phyloP scores from a whole-genome alignment of 2,113 vertebrate species.

The Alexandromys fortis region DNA sequence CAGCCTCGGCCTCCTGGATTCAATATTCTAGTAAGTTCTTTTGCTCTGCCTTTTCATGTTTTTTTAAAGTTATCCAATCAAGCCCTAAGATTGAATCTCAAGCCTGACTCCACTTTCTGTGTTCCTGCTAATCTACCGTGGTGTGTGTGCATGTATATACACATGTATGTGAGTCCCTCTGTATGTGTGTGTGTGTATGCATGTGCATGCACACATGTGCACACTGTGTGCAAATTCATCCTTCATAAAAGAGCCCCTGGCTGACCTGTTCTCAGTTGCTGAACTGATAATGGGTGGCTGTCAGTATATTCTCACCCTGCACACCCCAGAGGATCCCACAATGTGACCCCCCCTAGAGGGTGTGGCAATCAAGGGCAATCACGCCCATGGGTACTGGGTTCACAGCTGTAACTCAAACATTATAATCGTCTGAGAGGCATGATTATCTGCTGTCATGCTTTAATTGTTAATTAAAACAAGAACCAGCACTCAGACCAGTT shows the following conservation, averaged over 20 bases:
- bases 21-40: background rate
- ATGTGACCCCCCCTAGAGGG: background rate
- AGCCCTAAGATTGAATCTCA: rapidly evolving
- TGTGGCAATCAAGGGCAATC: constrained; percentile 76
- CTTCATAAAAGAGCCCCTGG: background rate
- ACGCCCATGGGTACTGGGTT: constrained; percentile 62
- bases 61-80: rapidly evolving
- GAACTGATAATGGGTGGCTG: too few species aligned
- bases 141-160: too few species aligned
- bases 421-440: constrained; percentile 75
- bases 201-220: too few species aligned
- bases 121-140: background rate
- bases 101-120: background rate
- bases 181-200: background rate
- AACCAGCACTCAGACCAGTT: constrained; percentile 71
- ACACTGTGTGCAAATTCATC: background rate
- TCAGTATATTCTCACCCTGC: background rate
- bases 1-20: too few species aligned
- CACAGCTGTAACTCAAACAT: constrained; percentile 78
- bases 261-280: background rate
- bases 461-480: constrained; percentile 87
- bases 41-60: rapidly evolving
- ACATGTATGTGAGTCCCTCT: background rate
- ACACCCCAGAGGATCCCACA: background rate
- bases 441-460: constrained; percentile 82